These are phyloP conservation scores for Augochlorella aurata DNA, from an alignment of 2,888 invertebrate genomes.

Conservation along the genomic window DNA sequence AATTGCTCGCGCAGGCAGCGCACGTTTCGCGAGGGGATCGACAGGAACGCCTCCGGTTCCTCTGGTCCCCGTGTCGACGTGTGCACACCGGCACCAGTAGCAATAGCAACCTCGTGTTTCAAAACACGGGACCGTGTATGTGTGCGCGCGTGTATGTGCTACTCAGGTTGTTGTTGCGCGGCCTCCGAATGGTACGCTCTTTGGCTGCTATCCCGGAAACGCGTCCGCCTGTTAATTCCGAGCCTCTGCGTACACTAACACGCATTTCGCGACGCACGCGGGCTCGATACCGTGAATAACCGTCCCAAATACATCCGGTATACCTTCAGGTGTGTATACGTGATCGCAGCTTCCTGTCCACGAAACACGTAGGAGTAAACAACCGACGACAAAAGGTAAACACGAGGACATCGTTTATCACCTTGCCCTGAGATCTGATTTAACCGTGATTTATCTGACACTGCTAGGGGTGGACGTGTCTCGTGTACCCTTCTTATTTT, in stretches of 20 bases:
- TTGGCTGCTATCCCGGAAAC: neutral
- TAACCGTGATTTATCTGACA: too few relatives aligned
- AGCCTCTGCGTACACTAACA: neutral
- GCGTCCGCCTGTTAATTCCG: constrained; percentile 1
- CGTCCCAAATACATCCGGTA: neutral
- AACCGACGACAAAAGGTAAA: too few relatives aligned
- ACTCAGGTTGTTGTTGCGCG: neutral
- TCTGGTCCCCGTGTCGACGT: too few relatives aligned
- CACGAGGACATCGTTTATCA: too few relatives aligned
- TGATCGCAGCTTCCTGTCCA: neutral
- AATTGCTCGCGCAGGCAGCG: neutral
- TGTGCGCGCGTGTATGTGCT: neutral
- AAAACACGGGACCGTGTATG: neutral
- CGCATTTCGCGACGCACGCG: neutral
- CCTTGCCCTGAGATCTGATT: too few relatives aligned
- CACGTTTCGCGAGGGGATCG: constrained; percentile 15
- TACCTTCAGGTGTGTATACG: neutral
- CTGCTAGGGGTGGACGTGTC: too few relatives aligned
- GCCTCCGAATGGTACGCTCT: neutral
- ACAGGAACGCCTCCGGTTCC: neutral
- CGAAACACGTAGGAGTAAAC: too few relatives aligned
- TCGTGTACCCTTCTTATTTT: too few relatives aligned
- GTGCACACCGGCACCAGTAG: too few relatives aligned
- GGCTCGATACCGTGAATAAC: neutral
- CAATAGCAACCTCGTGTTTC: neutral